Evolutionary conservation across 2,797 vertebrate species (phyloP).

Genomic region (Varecia variegata): DNA sequence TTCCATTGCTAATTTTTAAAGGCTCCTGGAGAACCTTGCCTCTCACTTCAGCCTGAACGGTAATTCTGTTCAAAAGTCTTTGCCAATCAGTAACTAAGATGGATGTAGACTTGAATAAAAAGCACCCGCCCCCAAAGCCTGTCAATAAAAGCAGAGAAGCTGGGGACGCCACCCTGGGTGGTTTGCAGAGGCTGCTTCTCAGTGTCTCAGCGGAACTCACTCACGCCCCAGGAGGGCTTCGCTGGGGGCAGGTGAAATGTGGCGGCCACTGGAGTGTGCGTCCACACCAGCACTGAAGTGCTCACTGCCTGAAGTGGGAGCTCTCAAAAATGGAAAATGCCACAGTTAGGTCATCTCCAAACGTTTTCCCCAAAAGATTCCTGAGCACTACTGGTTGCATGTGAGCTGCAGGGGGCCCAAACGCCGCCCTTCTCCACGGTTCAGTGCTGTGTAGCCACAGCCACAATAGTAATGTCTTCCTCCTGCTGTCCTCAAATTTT

Average conservation of each 20-base stretch:
- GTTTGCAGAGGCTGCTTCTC: neutral
- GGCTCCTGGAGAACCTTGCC: neutral
- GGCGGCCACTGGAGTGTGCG: accelerated
- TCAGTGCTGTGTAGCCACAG: neutral
- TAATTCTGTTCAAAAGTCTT: neutral
- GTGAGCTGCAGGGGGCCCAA: neutral
- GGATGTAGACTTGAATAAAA: neutral
- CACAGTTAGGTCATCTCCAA: neutral
- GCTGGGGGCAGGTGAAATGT: accelerated
- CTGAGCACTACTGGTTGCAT: accelerated
- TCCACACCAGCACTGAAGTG: neutral
- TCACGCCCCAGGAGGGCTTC: neutral
- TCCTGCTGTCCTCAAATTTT: neutral
- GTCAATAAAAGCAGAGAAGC: neutral
- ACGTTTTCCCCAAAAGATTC: neutral
- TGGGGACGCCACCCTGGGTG: neutral
- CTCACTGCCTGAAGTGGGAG: neutral
- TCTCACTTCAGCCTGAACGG: neutral
- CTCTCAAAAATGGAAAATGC: neutral
- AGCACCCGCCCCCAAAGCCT: too few relatives aligned
- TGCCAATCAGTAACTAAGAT: neutral
- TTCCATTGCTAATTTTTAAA: neutral
- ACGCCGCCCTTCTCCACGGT: too few relatives aligned
- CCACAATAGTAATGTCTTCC: neutral
- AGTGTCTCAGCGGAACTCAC: neutral